Evolutionary conservation across 2,113 vertebrate genomes (phyloP), one percentile per base, ranked within the genome.

Genomic region (Aspidoscelis tigris): DNA sequence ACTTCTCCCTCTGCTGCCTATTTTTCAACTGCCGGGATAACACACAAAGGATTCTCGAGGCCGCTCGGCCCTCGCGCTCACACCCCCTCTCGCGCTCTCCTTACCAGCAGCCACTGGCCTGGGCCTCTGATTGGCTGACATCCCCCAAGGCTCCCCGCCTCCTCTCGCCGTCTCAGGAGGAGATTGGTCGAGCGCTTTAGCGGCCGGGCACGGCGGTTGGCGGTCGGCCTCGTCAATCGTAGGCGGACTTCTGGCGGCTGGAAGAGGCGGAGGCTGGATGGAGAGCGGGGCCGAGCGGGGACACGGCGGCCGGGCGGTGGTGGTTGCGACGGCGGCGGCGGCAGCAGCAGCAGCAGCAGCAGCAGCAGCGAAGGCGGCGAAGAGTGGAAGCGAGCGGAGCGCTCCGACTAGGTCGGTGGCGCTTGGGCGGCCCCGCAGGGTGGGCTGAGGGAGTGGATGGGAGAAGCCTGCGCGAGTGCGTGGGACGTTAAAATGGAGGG

Each of bases 251-350:
- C 44, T 53, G 8, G 79, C 76, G 74, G 55, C 33, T 12, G 10
- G 55, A 3, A 7, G 55, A 11, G 8, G 80, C 76, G 75, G 58
- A 47, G 33, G 78, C 65, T 82, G 89, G 84, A 87, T 85, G 85
- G 85, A 86, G 80, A 84, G 78, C 7, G 55, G 22, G 64, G 90
- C 81, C 78, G 88, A 18, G 79, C n/a, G 82, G 72, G 82, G 83
- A 78, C 66, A 44, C 41, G 39, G 83, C 33, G 33, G 33, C 33
- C 33, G 33, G 33, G 33, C 33, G 33, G 83, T 18, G 80, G 76
- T 2, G 81, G 65, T 65, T 50, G 14, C 43, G 64, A 43, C 20
- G 66, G 66, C 79, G 16, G 66, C 79, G 47, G n/a, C n/a, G n/a
- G n/a, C 43, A 43, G 65, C 20, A 44, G 66, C 79, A 8, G 66